A percentile compares a stretch with the other conserved stretches of the same genome.
Evolutionary conservation across 64 coral and sea anemone species (phyloP).

Genomic region (Pocillopora damicornis): DNA sequence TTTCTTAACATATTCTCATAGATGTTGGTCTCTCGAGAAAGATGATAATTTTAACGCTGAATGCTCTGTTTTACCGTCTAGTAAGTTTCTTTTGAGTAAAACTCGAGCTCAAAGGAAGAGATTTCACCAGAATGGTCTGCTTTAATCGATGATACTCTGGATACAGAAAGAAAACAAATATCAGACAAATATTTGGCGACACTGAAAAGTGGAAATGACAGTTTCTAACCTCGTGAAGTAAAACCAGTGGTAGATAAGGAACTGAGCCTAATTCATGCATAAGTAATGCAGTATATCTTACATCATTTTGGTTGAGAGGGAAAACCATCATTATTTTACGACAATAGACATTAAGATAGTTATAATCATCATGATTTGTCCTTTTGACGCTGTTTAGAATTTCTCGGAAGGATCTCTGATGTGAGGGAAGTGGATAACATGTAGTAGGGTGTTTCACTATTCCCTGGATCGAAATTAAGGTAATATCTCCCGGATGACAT

Average conservation of each 20-base stretch:
- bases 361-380: background rate
- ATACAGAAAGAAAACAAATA: background rate
- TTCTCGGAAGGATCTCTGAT: background rate
- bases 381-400: background rate
- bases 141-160: too few relatives aligned
- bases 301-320: slow-evolving; percentile 15
- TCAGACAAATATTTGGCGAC: background rate
- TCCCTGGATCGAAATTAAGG: background rate
- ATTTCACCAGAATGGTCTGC: too few relatives aligned
- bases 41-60: too few relatives aligned
- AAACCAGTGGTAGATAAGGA: background rate
- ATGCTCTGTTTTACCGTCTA: too few relatives aligned
- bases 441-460: background rate
- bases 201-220: too few relatives aligned
- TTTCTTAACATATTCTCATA: too few relatives aligned
- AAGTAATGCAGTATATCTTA: slow-evolving; percentile 13
- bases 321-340: background rate
- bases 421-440: background rate
- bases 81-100: too few relatives aligned
- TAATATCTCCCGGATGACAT: background rate
- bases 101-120: too few relatives aligned
- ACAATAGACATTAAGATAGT: background rate
- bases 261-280: slow-evolving; percentile 8
- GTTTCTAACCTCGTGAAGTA: too few relatives aligned
- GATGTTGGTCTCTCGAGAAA: too few relatives aligned